These are phyloP conservation scores for Oreochromis grahami DNA, from an alignment of 2,797 vertebrate species.

Conservation along the genomic window DNA sequence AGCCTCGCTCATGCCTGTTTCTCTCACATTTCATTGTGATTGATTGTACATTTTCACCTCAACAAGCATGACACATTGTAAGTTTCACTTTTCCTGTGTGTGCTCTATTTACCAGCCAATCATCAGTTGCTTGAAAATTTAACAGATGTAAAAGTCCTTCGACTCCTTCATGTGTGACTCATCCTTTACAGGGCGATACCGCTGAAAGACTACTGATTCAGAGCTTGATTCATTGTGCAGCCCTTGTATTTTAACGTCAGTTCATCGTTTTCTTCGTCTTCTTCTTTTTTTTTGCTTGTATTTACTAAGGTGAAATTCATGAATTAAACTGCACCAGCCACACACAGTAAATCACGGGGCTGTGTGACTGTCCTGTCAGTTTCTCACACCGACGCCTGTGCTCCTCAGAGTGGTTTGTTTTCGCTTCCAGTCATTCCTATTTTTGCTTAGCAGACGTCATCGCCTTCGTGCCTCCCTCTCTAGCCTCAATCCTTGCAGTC, in stretches of 20 bases:
- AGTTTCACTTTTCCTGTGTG: not conserved
- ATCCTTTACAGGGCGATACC: not conserved
- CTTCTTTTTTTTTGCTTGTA: not conserved
- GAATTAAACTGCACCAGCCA: slow-evolving; percentile 4
- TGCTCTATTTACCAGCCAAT: not conserved
- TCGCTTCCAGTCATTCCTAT: slow-evolving; percentile 67
- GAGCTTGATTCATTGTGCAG: not conserved
- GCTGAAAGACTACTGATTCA: not conserved
- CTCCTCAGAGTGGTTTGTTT: slow-evolving; percentile 22
- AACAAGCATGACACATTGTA: not conserved
- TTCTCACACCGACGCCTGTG: slow-evolving; percentile 15
- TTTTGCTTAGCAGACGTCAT: slow-evolving; percentile 85
- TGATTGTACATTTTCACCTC: not conserved
- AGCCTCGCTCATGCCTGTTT: not conserved
- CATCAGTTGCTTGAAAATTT: not conserved
- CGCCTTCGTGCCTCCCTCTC: slow-evolving; percentile 75
- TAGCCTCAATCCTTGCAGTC: slow-evolving; percentile 57
- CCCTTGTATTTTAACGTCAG: not conserved
- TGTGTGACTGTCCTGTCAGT: slow-evolving; percentile 47
- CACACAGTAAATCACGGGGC: slow-evolving; percentile 20
- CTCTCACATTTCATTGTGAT: not conserved
- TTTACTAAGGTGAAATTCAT: not conserved
- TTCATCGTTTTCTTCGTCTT: not conserved
- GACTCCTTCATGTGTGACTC: not conserved
- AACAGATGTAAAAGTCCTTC: not conserved